Base-by-base conservation (phyloP, 2,113 vertebrate genomes). In the Nesogale talazaci region DNA sequence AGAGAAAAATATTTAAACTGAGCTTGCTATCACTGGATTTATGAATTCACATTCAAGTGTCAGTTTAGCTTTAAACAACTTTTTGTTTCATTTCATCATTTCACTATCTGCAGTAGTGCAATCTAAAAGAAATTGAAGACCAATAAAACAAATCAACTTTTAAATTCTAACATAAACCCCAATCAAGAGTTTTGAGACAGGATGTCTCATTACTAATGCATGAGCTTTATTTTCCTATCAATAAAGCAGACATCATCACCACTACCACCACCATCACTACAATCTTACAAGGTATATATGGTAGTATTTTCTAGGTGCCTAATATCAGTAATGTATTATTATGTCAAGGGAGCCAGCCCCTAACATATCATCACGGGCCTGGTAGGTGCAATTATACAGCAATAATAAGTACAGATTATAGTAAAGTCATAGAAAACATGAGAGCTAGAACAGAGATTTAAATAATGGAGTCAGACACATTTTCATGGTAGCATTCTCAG, bases 1-100 rank as follows among this genome's bases (percentile, higher is more conserved):
- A 81, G 80, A 93, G 17, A 78, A 83, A 76, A 67, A 67, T 56
- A 67, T 78, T 84, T 89, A 77, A 87, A 77, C 19, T 70, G 15
- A 82, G 11, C 46, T 14, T 31, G 5, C 36, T 78, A 1, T 63
- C 57, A 72, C 74, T 88, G 38, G 11, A 57, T 81, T 56, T 34
- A 72, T 15, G 85, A 89, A 40, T 19, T 69, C n/a, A 83, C 88
- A 72, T 86, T 74, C 67, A 52, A 85, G 31, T 77, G 4, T 90
- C 42, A 72, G 36, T 46, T 90, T 75, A 17, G 14, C 63, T 90
- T n/a, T 78, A 23, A 93, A 56, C 20, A 74, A 34, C 29, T 11
- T 42, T 52, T 52, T 67, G 70, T 61, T 27, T 42, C 20, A 19
- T 57, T 42, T 3, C 40, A 38, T 19, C 59, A 86, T 59, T 76